Base-by-base conservation (phyloP, 1,140 invertebrate species). In the Polypedilum pembai region DNA sequence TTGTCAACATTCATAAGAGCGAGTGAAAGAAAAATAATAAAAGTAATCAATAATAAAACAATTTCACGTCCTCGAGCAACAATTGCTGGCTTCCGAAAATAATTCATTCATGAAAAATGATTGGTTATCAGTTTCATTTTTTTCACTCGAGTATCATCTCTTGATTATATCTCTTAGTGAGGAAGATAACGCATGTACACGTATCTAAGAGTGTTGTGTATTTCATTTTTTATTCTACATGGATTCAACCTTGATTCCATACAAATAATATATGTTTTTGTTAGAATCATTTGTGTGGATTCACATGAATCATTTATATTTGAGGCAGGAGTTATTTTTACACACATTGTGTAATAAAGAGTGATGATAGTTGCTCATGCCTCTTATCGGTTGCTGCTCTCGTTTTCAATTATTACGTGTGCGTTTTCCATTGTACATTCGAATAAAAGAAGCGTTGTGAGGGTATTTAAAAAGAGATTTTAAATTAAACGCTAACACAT, bases 271-370 rank as follows among this genome's bases (percentile, higher is more conserved):
- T n/a, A n/a, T 56, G 4, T 56, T 56, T 56, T 56, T 8, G 10
- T 56, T 56, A n/a, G 45, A 56, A 56, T 56, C 45, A 56, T 56
- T 56, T 56, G n/a, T n/a, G 12, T n/a, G n/a, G n/a, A n/a, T 56
- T n/a, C 45, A 56, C 12, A 56, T 56, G 45, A 56, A 12, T 56
- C 45, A 56, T 56, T 56, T 15, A 1, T 56, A 56, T 33, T 33
- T 33, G 24, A 33, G 24, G 24, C 24, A 56, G 45, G 12, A 56
- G 45, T 56, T 56, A 56, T 56, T 56, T 56, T 56, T 56, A 56
- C 15, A 56, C 45, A 56, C 8, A 4, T 56, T 56, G 12, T 12
- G n/a, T 56, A 56, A 56, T 33, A 33, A 33, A 33, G 24, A 33
- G 24, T 33, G 24, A 33, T 33, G 24, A 33, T 1, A 33, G 5